These are phyloP conservation scores for Sympetrum striolatum DNA, from an alignment of 2,888 invertebrate genomes.

Conservation along the genomic window DNA sequence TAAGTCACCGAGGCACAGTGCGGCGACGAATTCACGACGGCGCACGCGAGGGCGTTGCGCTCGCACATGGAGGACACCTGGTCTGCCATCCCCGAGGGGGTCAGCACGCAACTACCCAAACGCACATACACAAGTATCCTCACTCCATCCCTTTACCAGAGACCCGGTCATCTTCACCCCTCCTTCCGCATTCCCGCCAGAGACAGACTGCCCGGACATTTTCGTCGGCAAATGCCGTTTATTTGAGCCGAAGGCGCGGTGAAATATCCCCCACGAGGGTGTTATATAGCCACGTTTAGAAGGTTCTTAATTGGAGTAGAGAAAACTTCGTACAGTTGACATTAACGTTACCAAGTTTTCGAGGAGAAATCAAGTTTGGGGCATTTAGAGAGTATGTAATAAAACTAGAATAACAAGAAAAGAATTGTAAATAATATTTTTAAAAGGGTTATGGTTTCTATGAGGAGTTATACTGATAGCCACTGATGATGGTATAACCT, in stretches of 20 bases:
- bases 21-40: background rate
- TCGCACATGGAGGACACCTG: background rate
- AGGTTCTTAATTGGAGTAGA: background rate
- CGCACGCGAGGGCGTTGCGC: background rate
- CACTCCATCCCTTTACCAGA: background rate
- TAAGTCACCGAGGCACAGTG: conserved; percentile 1
- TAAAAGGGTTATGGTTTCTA: too few species aligned
- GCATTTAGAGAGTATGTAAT: too few species aligned
- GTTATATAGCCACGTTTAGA: background rate
- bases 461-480: too few species aligned
- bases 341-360: too few species aligned
- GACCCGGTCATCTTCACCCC: background rate
- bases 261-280: background rate
- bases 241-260: background rate
- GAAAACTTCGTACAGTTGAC: background rate
- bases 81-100: background rate
- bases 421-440: too few species aligned
- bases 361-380: too few species aligned
- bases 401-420: too few species aligned
- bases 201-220: background rate
- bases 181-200: background rate
- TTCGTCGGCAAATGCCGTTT: background rate
- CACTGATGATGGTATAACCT: too few species aligned
- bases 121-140: background rate
- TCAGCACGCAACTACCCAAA: background rate